These are phyloP conservation scores for Drosophila truncata DNA, from an alignment of 1,140 invertebrate species.

Conservation along the genomic window DNA sequence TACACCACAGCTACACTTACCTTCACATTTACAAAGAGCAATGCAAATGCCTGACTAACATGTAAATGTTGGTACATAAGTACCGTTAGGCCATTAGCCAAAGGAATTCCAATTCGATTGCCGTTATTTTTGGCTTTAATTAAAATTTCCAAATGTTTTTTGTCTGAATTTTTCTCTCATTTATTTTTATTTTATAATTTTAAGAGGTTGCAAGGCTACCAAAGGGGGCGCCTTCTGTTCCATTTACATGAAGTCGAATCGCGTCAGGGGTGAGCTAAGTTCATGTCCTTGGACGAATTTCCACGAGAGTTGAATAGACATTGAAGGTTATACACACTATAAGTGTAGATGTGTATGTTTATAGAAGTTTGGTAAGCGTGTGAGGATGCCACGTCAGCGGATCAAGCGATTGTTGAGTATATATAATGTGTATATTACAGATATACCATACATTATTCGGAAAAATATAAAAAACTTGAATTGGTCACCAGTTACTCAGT, in stretches of 20 bases:
- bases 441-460: background rate
- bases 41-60: background rate
- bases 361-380: background rate
- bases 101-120: slow-evolving; percentile 46
- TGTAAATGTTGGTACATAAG: background rate
- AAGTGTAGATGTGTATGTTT: slow-evolving; percentile 9
- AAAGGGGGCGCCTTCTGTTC: slow-evolving; percentile 12
- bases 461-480: background rate
- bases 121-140: slow-evolving; percentile 41
- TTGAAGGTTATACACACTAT: slow-evolving; percentile 53
- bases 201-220: slow-evolving; percentile 14
- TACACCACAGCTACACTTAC: slow-evolving; percentile 3
- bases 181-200: slow-evolving; percentile 2
- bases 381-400: slow-evolving; percentile 14
- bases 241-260: slow-evolving; percentile 42
- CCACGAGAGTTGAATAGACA: slow-evolving; percentile 69
- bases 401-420: slow-evolving; percentile 1
- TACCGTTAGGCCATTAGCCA: slow-evolving; percentile 16
- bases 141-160: slow-evolving; percentile 41
- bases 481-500: background rate
- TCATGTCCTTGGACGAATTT: slow-evolving; percentile 74
- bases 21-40: slow-evolving; percentile 1
- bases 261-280: slow-evolving; percentile 27
- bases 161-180: background rate
- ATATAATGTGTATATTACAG: background rate